These are phyloP conservation scores for Mus caroli DNA, from an alignment of 2,797 vertebrate species.

Conservation along the genomic window DNA sequence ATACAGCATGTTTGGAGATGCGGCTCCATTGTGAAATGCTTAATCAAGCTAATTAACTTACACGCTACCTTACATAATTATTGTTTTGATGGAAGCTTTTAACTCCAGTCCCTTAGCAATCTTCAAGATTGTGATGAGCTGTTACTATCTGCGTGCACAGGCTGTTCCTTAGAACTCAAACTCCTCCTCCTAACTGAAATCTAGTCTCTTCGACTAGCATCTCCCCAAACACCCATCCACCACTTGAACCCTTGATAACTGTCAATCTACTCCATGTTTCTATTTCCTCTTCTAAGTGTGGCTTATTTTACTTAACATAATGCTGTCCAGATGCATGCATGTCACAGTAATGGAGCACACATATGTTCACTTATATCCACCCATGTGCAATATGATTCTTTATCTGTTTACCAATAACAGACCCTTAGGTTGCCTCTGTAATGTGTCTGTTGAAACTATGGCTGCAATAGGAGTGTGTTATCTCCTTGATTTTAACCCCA, in stretches of 20 bases:
- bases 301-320: background rate
- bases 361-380: background rate
- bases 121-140: background rate
- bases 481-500: background rate
- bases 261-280: background rate
- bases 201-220: background rate
- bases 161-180: background rate
- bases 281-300: background rate
- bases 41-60: background rate
- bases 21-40: background rate
- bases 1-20: background rate
- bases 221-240: accelerated
- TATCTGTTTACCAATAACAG: background rate
- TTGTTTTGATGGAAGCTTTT: background rate
- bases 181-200: background rate
- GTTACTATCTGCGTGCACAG: too few relatives aligned
- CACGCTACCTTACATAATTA: background rate
- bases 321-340: background rate
- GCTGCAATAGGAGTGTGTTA: accelerated
- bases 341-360: background rate
- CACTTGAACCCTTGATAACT: too few relatives aligned
- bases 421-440: background rate
- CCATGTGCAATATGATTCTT: background rate
- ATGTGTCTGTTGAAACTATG: background rate
- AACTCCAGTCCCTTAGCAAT: background rate